Evolutionary conservation across 1,140 invertebrate species (phyloP), one percentile per base, ranked within the genome.

Genomic region (Protaetia brevitarsis): DNA sequence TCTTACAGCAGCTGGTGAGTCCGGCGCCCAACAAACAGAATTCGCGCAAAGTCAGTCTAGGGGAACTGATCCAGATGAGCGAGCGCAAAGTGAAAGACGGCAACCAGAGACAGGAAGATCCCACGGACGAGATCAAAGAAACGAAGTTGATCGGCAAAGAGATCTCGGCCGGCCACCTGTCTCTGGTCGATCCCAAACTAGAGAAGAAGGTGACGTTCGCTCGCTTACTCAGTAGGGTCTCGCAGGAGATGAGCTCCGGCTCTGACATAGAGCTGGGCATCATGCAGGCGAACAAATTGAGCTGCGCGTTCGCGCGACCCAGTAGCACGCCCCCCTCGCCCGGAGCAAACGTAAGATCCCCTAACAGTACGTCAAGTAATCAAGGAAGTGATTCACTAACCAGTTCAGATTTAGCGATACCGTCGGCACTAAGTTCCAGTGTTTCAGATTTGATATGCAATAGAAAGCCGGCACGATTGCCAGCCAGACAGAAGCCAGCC

Each of bases 151-250:
- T 69, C 7, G 80, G 79, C 65, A 34, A 34, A 62, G 30, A 36
- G 1, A 62, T 62, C 6, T 62, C 60, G 19, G 80, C 82, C 3
- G 81, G 82, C 0, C 79, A 81, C 6, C 79, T 81, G 2, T 84
- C 82, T 68, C 78, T 86, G 61, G 81, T 78, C 30, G 85, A 87
- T 76, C 83, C 83, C 28, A 89, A 88, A 72, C 76, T 88, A 58
- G 88, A 89, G 71, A 89, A 89, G 76, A 89, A 89, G 78, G 89
- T 91, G 0, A 89, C 88, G 0, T 91, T 91, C 74, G 89, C 89
- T 5, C 81, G 88, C 67, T 76, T 91, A 27, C 76, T 90, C 21
- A 88, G 87, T 70, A 89, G 86, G 79, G 87, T 90, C 2, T 88
- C 87, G 16, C 86, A 86, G 16, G 88, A 89, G 81, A 88, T 89